A percentile compares a stretch with the other conserved stretches of the same genome.
Conservation (phyloP, 2,113 vertebrate species). For the Halichoerus grypus region DNA sequence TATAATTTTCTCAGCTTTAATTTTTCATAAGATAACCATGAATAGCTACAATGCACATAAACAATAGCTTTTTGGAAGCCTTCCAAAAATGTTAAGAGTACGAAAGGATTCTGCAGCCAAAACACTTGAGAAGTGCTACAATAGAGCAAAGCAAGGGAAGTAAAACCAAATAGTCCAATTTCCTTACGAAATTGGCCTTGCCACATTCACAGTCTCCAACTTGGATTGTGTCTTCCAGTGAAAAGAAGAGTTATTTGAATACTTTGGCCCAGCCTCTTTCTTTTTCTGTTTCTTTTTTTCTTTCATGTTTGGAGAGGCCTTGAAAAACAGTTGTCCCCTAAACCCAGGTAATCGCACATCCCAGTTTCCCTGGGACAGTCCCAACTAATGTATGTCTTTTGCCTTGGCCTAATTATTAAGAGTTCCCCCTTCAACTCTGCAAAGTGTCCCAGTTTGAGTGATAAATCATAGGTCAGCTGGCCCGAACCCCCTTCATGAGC, state of each 20-base stretch:
- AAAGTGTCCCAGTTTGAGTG: neutral
- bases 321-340: neutral
- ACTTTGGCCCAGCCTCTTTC: neutral
- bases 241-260: neutral
- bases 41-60: neutral
- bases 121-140: neutral
- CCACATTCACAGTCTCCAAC: neutral
- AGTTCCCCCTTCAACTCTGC: neutral
- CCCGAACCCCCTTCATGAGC: neutral
- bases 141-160: neutral
- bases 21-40: neutral
- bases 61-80: neutral
- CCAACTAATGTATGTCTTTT: neutral
- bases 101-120: neutral
- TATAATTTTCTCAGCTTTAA: neutral
- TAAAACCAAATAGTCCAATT: neutral
- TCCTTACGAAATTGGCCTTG: neutral
- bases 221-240: neutral
- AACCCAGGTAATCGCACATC: neutral
- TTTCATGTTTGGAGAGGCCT: neutral
- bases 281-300: neutral
- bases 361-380: neutral
- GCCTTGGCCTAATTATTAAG: neutral
- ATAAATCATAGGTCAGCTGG: neutral
- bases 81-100: neutral